Base-by-base conservation (phyloP, 2,888 invertebrate species). In the Mythimna impura region DNA sequence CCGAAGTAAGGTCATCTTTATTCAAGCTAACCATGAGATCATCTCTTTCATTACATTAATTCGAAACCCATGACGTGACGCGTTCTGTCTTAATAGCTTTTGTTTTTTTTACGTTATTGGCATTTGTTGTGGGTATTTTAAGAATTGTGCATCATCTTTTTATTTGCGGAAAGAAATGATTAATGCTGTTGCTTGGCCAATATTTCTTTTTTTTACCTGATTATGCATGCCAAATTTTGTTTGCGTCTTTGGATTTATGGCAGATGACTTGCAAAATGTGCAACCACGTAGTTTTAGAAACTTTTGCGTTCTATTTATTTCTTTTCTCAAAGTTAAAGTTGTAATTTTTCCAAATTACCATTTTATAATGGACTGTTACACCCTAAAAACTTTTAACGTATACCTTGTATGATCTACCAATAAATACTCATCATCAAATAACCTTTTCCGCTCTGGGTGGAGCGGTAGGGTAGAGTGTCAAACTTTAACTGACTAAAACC, bases 21-120 rank as follows among this genome's bases (percentile, higher is more conserved):
- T 82, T 72, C 55, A 67, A 68, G n/a, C 43, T 63, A 55, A 50
- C 25, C 36, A 65, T 80, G 80, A 80, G 69, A 83, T 80, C 80
- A 83, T 80, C 83, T 34, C 2, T 40, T 82, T 72, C 50, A 30
- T 64, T 43, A 66, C 43, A 66, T 72, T 61, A 66, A 82, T 82
- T 60, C 25, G 34, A 66, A 64, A 66, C 57, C 69, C 75, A 71
- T 68, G 66, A 70, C 54, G 52, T 81, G 64, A 60, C 54, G 36
- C 34, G 22, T 34, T 43, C 36, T 54, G 17, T 64, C 57, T 66
- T 43, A 60, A 64, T 50, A 64, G 36, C 40, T 50, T 55, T 69
- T 34, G 36, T 52, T n/a, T 65, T 47, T 73, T 73, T 65, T 76
- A 4, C 57, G 34, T 47, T 78, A 34, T 73, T 62, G 55, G 17